Percentiles rank a stretch among this genome's conserved stretches.
These are phyloP conservation scores for Muntiacus reevesi DNA, from an alignment of 2,113 vertebrate species.

Conservation along the genomic window DNA sequence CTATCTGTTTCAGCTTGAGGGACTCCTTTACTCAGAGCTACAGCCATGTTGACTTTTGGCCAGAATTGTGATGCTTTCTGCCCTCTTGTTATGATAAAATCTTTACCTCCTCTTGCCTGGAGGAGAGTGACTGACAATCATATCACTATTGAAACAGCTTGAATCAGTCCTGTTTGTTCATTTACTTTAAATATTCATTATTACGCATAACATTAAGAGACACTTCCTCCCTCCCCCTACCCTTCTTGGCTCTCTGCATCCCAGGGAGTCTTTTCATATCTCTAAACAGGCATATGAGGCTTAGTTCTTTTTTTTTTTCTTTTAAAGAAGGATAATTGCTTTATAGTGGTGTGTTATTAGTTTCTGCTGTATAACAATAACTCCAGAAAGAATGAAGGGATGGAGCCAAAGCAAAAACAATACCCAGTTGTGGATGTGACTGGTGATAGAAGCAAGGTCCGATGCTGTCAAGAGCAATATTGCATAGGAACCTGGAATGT, in stretches of 20 bases:
- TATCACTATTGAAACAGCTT: background rate
- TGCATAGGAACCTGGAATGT: no score
- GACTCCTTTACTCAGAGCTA: background rate
- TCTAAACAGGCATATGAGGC: background rate
- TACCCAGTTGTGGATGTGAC: no score
- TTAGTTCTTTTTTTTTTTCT: no score
- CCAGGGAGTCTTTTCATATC: background rate
- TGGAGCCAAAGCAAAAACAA: no score
- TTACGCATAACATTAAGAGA: no score
- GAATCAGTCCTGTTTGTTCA: background rate
- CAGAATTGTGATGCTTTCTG: background rate
- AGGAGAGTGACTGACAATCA: background rate
- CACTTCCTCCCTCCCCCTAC: background rate
- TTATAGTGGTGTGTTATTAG: no score
- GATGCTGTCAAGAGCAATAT: no score
- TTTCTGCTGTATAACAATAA: no score
- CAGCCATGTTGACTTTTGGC: background rate
- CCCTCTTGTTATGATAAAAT: background rate
- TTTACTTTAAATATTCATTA: background rate
- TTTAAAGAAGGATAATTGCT: no score
- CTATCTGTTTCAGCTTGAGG: background rate
- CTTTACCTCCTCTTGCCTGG: background rate
- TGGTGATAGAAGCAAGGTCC: no score
- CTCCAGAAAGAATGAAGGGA: no score
- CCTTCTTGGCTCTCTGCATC: background rate